Base-by-base conservation (phyloP, 2,797 vertebrate species). In the Sebastes oblongus region DNA sequence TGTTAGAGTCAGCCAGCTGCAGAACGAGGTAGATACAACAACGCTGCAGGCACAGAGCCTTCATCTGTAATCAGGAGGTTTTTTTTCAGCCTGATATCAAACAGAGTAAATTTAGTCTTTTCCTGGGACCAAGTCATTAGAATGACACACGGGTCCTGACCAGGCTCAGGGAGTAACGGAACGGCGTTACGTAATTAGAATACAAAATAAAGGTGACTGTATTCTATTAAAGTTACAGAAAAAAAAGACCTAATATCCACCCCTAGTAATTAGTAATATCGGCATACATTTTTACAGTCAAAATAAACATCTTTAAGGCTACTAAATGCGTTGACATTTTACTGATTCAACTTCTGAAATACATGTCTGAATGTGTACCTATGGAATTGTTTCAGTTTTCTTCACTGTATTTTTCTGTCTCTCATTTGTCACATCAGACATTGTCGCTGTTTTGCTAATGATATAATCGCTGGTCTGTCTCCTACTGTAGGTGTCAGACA, bases 401-500 rank as follows among this genome's bases (percentile, higher is more conserved):
- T 8, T 24, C 9, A 4, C 8, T 58, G 42, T 62, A 5, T 68
- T 29, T 58, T 39, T 39, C 36, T 36, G 32, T 36, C 36, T 36
- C 36, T 55, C n/a, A 52, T 52, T 20, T 46, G 1, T 60, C 20
- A 10, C 34, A 55, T 32, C 27, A 34, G 11, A 59, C 18, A 9
- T 39, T n/a, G 10, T 7, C 1, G 1, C 4, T 36, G 50, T 54
- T 54, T 25, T n/a, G 8, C 24, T 54, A 22, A 56, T 39, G 10
- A 29, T 36, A 13, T 58, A 67, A 66, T 68, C 30, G 3, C 0
- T 29, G 54, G 1, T 67, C 2, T 84, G 27, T 69, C 12, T 60
- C 70, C 42, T 46, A 46, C 42, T 46, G 2, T 75, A 99, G 98
- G 97, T 99, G 85, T 97, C 97, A 50, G 97, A 98, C 90, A 95